Evolutionary conservation across 2,888 invertebrate genomes (phyloP).

Genomic region (Eupithecia exiguata): DNA sequence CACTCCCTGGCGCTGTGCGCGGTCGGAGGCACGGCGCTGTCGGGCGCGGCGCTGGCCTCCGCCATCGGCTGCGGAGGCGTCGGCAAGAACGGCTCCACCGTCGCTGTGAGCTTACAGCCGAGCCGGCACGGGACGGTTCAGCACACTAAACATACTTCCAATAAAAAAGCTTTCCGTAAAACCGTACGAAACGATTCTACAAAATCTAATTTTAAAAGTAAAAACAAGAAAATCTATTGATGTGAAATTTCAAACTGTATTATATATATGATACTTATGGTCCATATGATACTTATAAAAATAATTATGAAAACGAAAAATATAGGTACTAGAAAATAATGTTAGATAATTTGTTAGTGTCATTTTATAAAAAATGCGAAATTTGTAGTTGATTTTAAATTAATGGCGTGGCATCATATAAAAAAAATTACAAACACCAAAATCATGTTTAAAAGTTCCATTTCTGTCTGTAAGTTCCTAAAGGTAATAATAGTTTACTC

Average conservation of each 20-base stretch:
- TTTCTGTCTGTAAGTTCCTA: neutral
- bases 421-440: neutral
- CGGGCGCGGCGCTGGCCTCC: slow-evolving; percentile 88
- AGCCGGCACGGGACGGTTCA: neutral
- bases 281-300: neutral
- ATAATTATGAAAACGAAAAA: neutral
- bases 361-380: neutral
- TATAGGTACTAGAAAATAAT: neutral
- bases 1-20: slow-evolving; percentile 85
- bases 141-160: neutral
- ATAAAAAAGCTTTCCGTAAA: neutral
- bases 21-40: slow-evolving; percentile 72
- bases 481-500: neutral
- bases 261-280: no score
- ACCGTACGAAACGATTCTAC: neutral
- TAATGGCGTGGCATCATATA: neutral
- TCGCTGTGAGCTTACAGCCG: slow-evolving; percentile 90
- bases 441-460: neutral
- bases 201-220: neutral
- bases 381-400: neutral
- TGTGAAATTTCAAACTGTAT: neutral
- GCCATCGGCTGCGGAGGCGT: slow-evolving; percentile 95
- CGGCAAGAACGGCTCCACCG: slow-evolving; percentile 99
- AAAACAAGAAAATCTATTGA: neutral
- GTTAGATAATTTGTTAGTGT: no score